These are phyloP conservation scores for Sminthurinus signatus DNA, from an alignment of 1,140 invertebrate species.

Conservation along the genomic window DNA sequence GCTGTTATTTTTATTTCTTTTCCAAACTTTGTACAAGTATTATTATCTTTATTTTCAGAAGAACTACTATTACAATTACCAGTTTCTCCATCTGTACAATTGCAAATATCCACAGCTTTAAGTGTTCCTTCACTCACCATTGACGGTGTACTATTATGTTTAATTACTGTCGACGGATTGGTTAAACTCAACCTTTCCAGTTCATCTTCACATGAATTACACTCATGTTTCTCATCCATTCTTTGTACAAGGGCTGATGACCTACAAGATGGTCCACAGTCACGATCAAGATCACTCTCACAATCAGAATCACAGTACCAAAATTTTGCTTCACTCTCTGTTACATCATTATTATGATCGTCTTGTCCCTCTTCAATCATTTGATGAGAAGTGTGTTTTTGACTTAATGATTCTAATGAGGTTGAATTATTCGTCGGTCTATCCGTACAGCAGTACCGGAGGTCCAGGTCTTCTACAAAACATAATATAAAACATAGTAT, in stretches of 20 bases:
- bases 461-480: conserved; percentile 49
- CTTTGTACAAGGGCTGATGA: conserved; percentile 37
- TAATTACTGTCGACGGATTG: not conserved
- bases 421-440: conserved; percentile 63
- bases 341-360: not conserved
- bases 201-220: conserved; percentile 38
- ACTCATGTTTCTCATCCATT: conserved; percentile 30
- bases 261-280: conserved; percentile 26
- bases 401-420: conserved; percentile 65
- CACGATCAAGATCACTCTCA: conserved; percentile 33
- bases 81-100: not conserved
- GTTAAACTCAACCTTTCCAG: conserved; percentile 24
- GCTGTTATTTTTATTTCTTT: no score
- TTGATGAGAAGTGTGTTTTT: conserved; percentile 46
- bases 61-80: not conserved
- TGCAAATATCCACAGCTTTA: conserved; percentile 34
- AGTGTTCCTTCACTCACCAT: conserved; percentile 39
- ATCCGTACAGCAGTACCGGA: conserved; percentile 51
- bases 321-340: conserved; percentile 32
- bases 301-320: conserved; percentile 42
- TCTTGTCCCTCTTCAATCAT: conserved; percentile 20
- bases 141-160: conserved; percentile 36
- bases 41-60: no score
- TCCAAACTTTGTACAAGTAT: no score
- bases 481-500: conserved; percentile 21